Evolutionary conservation across 2,797 vertebrate species (phyloP).

Genomic region (Poeciliopsis presidionis): DNA sequence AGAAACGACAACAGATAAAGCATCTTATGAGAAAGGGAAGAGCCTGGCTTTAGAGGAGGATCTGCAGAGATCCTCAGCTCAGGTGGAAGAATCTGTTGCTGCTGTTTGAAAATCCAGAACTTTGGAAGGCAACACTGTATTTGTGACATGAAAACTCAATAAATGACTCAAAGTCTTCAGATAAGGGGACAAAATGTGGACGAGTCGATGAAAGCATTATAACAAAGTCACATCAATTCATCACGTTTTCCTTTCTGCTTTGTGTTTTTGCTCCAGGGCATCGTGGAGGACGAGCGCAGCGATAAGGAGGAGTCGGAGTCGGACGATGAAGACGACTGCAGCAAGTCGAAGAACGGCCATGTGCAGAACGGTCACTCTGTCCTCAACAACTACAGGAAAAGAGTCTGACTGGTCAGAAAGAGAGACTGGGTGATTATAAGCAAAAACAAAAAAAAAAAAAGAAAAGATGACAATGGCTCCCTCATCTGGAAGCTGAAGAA

Average conservation of each 20-base stretch:
- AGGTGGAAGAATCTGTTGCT: too few species aligned
- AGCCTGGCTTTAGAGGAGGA: not conserved
- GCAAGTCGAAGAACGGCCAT: slow-evolving; percentile 83
- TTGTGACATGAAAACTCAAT: not conserved
- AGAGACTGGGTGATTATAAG: not conserved
- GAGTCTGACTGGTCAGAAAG: slow-evolving; percentile 77
- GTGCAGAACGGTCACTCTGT: slow-evolving; percentile 85
- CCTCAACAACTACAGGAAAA: slow-evolving; percentile 89
- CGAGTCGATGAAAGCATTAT: too few species aligned
- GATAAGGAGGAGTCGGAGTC: slow-evolving; percentile 89
- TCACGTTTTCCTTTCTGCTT: not conserved
- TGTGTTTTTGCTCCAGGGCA: slow-evolving; percentile 61
- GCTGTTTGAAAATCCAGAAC: not conserved
- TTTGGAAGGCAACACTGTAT: too few species aligned
- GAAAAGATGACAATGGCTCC: slow-evolving; percentile 9
- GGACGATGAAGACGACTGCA: slow-evolving; percentile 60
- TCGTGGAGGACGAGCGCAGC: slow-evolving; percentile 92
- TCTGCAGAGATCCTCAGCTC: not conserved
- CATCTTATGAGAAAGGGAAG: not conserved
- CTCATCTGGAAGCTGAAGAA: slow-evolving; percentile 62
- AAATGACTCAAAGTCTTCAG: not conserved
- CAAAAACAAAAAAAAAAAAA: too few species aligned
- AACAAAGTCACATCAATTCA: not conserved
- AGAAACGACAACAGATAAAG: not conserved
- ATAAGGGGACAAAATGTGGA: not conserved